Percentiles rank a stretch among this genome's conserved stretches.
phyloP scores from a whole-genome alignment of 2,113 vertebrate species.

The Sylvia atricapilla region DNA sequence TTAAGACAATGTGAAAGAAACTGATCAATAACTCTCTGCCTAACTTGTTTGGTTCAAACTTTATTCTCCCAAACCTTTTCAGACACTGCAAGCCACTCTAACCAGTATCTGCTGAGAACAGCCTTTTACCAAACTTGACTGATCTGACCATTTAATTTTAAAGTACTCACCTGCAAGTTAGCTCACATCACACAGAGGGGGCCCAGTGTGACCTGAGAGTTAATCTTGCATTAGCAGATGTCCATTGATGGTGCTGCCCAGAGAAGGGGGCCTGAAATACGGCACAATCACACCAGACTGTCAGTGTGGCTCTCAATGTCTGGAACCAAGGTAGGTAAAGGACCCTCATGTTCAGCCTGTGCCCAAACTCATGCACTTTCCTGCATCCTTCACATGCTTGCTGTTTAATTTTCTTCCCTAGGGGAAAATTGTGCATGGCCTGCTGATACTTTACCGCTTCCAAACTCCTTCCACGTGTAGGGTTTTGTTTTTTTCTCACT shows the following conservation, averaged over 20 bases:
- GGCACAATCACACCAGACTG: neutral
- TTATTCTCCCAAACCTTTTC: neutral
- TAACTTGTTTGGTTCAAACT: neutral
- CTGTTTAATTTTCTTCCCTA: neutral
- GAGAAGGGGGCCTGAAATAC: neutral
- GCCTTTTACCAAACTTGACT: neutral
- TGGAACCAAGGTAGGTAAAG: neutral
- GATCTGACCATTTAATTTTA: neutral
- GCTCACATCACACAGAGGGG: neutral
- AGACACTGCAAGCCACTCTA: neutral
- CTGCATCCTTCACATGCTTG: neutral
- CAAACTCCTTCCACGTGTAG: neutral
- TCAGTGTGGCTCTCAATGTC: neutral
- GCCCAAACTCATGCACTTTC: neutral
- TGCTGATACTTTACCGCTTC: neutral
- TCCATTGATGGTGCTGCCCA: neutral
- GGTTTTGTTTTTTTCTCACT: neutral
- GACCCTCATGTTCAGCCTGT: accelerated
- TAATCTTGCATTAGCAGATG: neutral
- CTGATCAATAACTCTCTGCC: neutral
- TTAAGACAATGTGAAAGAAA: neutral
- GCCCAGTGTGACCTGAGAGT: neutral
- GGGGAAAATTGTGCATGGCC: neutral
- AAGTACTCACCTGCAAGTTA: neutral
- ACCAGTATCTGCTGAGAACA: neutral